phyloP scores from a whole-genome alignment of 2,113 vertebrate genomes.

The Mandrillus leucophaeus region DNA sequence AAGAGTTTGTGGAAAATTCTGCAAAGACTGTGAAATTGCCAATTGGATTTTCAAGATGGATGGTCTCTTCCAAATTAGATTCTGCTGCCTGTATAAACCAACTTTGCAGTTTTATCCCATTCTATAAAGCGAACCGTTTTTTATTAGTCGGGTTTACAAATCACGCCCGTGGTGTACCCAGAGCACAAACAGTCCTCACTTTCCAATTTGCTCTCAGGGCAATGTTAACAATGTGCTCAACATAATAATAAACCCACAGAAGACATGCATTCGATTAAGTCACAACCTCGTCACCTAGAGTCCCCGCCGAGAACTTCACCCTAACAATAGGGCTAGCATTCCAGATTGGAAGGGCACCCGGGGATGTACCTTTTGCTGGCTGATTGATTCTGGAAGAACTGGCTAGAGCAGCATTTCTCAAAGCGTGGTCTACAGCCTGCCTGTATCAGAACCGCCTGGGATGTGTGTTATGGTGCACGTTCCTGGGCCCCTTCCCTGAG shows the following conservation, averaged over 20 bases:
- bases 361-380: not conserved
- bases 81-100: slow-evolving; percentile 27
- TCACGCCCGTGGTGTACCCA: too few relatives aligned
- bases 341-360: not conserved
- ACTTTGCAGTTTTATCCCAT: not conserved
- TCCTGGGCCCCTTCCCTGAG: not conserved
- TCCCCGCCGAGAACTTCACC: not conserved
- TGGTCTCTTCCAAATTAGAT: slow-evolving; percentile 51
- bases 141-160: slow-evolving; percentile 29
- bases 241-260: not conserved
- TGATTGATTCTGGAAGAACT: not conserved
- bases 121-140: slow-evolving; percentile 6
- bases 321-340: not conserved
- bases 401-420: not conserved
- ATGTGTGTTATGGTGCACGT: too few relatives aligned
- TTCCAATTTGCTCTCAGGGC: not conserved
- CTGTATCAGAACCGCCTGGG: not conserved
- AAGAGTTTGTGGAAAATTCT: slow-evolving; percentile 34
- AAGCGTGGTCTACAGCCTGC: not conserved
- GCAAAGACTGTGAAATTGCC: slow-evolving; percentile 13
- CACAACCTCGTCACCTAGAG: not conserved
- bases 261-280: not conserved
- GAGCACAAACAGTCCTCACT: not conserved
- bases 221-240: not conserved
- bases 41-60: slow-evolving; percentile 61